Base-by-base conservation (phyloP, 1,140 invertebrate species). In the Parasteatoda tepidariorum region DNA sequence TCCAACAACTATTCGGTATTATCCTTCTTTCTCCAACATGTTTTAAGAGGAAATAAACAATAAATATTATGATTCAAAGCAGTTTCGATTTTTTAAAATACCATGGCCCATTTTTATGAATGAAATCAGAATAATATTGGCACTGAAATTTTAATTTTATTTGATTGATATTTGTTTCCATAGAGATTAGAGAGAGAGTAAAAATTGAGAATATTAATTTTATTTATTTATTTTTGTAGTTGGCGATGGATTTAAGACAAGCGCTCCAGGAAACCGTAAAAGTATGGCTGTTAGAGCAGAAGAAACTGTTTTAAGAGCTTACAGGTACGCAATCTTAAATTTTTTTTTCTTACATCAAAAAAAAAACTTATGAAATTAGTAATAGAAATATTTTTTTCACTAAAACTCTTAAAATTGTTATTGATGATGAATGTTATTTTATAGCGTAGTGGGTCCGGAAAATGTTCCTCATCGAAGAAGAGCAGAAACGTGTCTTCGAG, bases 281-380 rank as follows among this genome's bases (percentile, higher is more conserved):
- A 84, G 81, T 82, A 75, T 83, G 38, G 34, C 84, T 22, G 30
- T 82, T 28, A 64, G 85, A 30, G 85, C 85, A 26, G 75, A 85
- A 57, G 85, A 86, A 71, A 86, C 84, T 28, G 54, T 86, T 48
- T 26, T 76, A 4, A 61, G 81, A n/a, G 74, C 84, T 22, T 79
- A 82, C 9, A 76, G 82, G 74, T 76, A 74, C 22, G 7, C 54
- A 18, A 28, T 55, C 31, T 75, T 31, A 31, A 76, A 24, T 76
- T 1, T 22, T 6, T 9, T 41, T 11, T n/a, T 13, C 30, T 66
- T 66, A 7, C 28, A 30, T 26, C 31, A 59, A 54, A 67, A 24
- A 9, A 68, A 85, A 64, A 6, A 61, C 31, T 31, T 74, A 15
- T 31, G 28, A 11, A 34, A 33, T 59, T 75, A 34, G 26, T 28